Base-by-base conservation (phyloP, 1,140 invertebrate species). In the Aplysia californica region DNA sequence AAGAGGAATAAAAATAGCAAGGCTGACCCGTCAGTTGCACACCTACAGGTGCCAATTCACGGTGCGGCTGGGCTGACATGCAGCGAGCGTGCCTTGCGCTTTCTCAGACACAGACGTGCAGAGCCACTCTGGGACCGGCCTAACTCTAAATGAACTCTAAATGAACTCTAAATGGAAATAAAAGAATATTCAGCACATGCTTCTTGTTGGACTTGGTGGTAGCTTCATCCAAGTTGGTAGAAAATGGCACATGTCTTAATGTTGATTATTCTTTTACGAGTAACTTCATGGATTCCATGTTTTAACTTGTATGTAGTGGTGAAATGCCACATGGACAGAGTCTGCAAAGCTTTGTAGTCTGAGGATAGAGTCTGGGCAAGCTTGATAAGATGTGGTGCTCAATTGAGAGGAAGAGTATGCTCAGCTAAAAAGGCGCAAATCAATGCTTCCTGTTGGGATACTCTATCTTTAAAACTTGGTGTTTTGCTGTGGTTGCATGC, bases 391-490 rank as follows among this genome's bases (percentile, higher is more conserved):
- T 61, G 58, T 23, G 58, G 58, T 10, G 58, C 58, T 31, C 10
- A 23, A 61, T 31, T 29, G 26, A 61, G 29, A 61, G 10, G 58
- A 26, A 61, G 58, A 23, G 58, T 61, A 31, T 61, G 58, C 58
- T 61, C 15, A 23, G 58, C 18, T 61, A 61, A 18, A 61, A 61
- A 61, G 29, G 58, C 18, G 26, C 58, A 61, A 6, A 61, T 31
- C 18, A 61, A 18, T 10, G 58, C 58, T 26, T 61, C 20, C 10
- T 61, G 58, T 31, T 61, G 58, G 10, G 58, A 61, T 61, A 61
- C 58, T 61, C 58, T 61, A 26, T 61, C 58, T 29, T 61, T 61
- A 31, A 61, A 61, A 31, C 58, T 61, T 23, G 58, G 58, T 61
- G 58, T 15, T 15, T n/a, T 50, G 44, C 15, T 50, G 44, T 50